Base-by-base conservation (phyloP, 2,113 vertebrate genomes). In the Tragelaphus imberbis region DNA sequence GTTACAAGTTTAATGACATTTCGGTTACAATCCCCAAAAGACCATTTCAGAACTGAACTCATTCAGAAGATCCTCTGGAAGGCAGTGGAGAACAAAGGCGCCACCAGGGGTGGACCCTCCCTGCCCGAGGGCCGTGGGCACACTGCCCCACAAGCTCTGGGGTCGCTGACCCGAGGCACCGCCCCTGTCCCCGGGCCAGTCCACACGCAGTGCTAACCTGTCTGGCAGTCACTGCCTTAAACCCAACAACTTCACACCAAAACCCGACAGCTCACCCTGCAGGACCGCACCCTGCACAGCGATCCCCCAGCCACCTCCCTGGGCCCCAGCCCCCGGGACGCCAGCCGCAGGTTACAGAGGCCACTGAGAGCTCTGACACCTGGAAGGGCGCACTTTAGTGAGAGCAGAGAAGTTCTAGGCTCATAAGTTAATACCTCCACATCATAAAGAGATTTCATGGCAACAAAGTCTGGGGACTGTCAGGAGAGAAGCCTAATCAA, bases 371-470 rank as follows among this genome's bases (percentile, higher is more conserved):
- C 21, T 9, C 81, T n/a, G 17, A 33, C 49, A 33, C 12, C 27
- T 3, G 55, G 28, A 77, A 53, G 44, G 21, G 6, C 55, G 23
- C 59, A 68, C 49, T 30, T 44, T 2, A 40, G 51, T n/a, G 12
- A 19, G 17, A 44, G 53, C 44, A 36, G 61, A 56, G 47, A 14
- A 7, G 14, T 44, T 47, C 15, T 10, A 28, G 3, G 40, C 51
- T 49, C 49, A 16, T 0, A n/a, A 11, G 2, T 4, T 12, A 2
- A 58, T 3, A 16, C 6, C 10, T 23, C 65, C n/a, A 30, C 12
- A 1, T 28, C 93, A 36, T 10, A 49, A n/a, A 75, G 33, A 33
- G 40, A 14, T 2, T 17, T 33, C 19, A 7, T 6, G 40, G 17
- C 19, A 16, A 58, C 10, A 13, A 56, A 5, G 59, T 47, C 25